These are phyloP conservation scores for Tauraco hartlaubi DNA, from an alignment of 2,797 vertebrate species.

Conservation along the genomic window DNA sequence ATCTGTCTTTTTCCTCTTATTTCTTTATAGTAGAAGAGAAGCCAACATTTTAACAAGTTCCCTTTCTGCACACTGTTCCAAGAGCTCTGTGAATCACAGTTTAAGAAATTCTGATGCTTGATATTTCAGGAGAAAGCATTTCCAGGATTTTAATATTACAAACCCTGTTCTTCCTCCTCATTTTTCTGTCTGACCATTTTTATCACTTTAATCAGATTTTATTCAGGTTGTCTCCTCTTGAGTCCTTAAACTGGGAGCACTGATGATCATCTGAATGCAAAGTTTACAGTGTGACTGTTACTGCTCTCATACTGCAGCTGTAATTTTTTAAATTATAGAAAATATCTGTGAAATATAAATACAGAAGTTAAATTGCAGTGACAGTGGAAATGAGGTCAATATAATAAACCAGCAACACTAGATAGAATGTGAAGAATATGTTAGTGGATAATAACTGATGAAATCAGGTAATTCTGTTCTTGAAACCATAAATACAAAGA, in stretches of 20 bases:
- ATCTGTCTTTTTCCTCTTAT: neutral
- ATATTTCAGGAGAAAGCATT: neutral
- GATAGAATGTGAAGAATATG: constrained; percentile 34
- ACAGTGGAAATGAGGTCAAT: constrained; percentile 49
- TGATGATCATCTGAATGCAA: neutral
- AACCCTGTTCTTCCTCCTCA: neutral
- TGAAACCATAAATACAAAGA: constrained; percentile 42
- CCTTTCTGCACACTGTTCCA: neutral
- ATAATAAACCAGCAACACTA: constrained; percentile 48
- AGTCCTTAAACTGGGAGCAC: constrained; percentile 16
- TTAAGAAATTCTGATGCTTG: neutral
- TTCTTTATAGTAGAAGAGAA: neutral
- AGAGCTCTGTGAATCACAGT: neutral
- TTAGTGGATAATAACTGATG: constrained; percentile 40
- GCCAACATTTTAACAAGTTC: neutral
- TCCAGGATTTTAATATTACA: neutral
- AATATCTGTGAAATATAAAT: constrained; percentile 66
- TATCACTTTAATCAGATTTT: constrained; percentile 46
- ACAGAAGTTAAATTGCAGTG: constrained; percentile 54
- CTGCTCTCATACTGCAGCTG: neutral
- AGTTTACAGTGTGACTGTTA: constrained; percentile 35
- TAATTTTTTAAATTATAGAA: constrained; percentile 60
- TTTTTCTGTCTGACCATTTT: constrained; percentile 42
- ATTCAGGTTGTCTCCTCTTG: constrained; percentile 36
- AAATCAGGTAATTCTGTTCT: constrained; percentile 55